Conservation (phyloP, 2,797 vertebrate genomes). For the Sciurus carolinensis region DNA sequence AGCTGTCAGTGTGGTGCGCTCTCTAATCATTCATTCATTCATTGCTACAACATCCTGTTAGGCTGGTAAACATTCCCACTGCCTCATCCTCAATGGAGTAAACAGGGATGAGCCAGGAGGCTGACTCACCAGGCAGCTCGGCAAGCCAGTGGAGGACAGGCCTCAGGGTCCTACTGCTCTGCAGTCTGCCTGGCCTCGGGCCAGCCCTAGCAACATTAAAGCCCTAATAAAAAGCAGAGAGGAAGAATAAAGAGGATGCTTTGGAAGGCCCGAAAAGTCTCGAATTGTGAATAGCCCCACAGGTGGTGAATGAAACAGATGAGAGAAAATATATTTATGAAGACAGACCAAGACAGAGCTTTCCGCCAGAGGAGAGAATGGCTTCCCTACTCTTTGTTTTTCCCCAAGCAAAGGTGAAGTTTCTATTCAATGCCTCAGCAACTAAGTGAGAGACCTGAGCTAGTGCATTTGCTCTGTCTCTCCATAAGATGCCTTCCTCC, state of each 20-base stretch:
- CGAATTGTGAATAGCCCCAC: neutral
- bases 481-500: no score
- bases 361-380: neutral
- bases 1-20: neutral
- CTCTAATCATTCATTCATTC: constrained; percentile 58
- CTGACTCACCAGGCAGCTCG: constrained; percentile 5
- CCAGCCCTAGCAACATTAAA: accelerated
- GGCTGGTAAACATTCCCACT: constrained; percentile 16
- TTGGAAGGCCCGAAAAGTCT: neutral
- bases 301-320: neutral
- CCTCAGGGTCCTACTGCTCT: accelerated
- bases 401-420: neutral
- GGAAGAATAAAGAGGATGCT: neutral
- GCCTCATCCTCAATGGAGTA: neutral
- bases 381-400: neutral
- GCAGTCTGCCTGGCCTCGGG: no score
- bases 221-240: neutral
- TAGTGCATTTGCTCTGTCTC: no score
- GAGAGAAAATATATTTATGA: neutral
- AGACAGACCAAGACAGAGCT: neutral
- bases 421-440: neutral
- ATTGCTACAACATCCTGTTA: constrained; percentile 59
- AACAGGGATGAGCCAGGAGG: neutral
- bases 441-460: no score
- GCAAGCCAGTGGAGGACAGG: neutral